Evolutionary conservation across 2,113 vertebrate genomes (phyloP), one percentile per base, ranked within the genome.

Genomic region (Aramus guarauna): DNA sequence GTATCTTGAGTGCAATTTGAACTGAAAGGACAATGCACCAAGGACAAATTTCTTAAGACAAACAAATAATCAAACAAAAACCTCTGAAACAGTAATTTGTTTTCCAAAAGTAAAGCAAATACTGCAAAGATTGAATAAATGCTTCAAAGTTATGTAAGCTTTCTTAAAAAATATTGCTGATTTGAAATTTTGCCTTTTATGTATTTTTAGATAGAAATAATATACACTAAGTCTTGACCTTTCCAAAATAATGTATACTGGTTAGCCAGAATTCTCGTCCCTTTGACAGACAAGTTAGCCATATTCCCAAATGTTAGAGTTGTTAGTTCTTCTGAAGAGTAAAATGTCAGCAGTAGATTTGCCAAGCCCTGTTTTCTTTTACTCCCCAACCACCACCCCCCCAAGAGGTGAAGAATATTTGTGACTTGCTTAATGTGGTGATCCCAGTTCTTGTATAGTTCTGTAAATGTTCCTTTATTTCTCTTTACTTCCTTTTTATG

Each of bases 151-250:
- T 69, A 30, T 29, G 11, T 39, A 43, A 89, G 17, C 2, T 29
- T 67, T 47, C 13, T 64, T 69, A 5, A 64, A 85, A 92, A 59
- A 20, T 50, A 5, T 39, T 83, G 4, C 6, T 83, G 34, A 83
- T 84, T 94, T 96, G 58, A 95, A 90, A 64, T 90, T 93, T 85
- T 90, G 7, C 9, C 18, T 82, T 69, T 94, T 82, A 79, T 74
- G 4, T 59, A 56, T 88, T 96, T 93, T 89, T 75, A 96, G 72
- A 68, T 56, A 85, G 47, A 90, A 76, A 58, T 94, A 95, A 73
- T 30, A 60, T 77, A 68, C 14, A 88, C 10, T 53, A 90, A 24
- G 37, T 80, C 85, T 95, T 94, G 85, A 96, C 55, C 59, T 93
- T 95, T 97, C n/a, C 56, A 81, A 77, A 93, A 77, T 68, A 8